A percentile compares a stretch with the other conserved stretches of the same genome.
These are phyloP conservation scores for Himalopsyche japonica DNA, from an alignment of 2,888 invertebrate genomes.

Conservation along the genomic window DNA sequence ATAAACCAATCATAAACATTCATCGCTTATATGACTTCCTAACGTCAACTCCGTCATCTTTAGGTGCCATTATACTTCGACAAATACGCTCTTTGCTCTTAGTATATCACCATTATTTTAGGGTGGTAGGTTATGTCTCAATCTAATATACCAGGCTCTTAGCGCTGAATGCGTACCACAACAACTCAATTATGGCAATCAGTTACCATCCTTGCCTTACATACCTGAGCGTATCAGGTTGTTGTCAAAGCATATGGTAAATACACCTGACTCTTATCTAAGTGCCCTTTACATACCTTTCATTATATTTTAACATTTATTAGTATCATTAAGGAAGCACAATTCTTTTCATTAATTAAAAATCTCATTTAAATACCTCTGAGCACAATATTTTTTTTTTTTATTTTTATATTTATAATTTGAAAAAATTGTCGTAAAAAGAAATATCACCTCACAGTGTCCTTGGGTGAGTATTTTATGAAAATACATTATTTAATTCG, in stretches of 20 bases:
- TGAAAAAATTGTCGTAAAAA: too few relatives aligned
- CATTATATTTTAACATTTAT: background rate
- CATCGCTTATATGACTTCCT: background rate
- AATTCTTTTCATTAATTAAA: too few relatives aligned
- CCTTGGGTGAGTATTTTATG: too few relatives aligned
- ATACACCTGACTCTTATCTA: background rate
- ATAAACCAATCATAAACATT: too few relatives aligned
- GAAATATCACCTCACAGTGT: too few relatives aligned
- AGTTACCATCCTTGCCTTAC: constrained; percentile 12
- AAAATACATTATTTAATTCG: too few relatives aligned
- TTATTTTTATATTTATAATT: too few relatives aligned
- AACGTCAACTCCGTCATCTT: background rate
- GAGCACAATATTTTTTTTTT: too few relatives aligned
- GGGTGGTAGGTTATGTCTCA: background rate
- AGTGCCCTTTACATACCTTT: background rate
- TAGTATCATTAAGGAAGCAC: background rate
- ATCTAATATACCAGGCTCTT: background rate
- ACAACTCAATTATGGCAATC: constrained; percentile 38
- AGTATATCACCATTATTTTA: background rate
- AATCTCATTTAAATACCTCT: too few relatives aligned
- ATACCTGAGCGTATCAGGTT: background rate
- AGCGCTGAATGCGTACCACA: constrained; percentile 15
- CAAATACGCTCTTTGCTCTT: background rate
- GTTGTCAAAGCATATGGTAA: background rate
- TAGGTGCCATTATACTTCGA: background rate